Evolutionary conservation across 1,140 invertebrate species (phyloP), one percentile per base, ranked within the genome.

Genomic region (Psilanteris sp.): DNA sequence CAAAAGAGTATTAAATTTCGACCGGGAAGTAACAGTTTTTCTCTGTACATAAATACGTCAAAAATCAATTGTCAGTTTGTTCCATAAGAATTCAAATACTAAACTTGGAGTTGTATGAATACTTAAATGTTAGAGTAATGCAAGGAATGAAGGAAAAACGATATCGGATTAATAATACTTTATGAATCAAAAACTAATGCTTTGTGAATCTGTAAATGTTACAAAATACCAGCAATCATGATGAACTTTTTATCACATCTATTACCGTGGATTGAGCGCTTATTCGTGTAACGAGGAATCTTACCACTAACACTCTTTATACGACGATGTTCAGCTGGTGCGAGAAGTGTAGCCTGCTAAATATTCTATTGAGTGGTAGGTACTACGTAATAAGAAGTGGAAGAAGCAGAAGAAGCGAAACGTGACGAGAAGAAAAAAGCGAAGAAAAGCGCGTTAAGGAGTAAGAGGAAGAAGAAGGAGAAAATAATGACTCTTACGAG

Each of bases 401-500:
- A 70, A 41, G 75, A 59, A 76, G 61, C 29, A 15, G 57, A 70
- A 44, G 68, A 72, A 66, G 70, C 59, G 32, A 57, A 66, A 59
- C 46, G 61, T 31, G 64, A 71, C 34, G 44, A 16, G 9, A 37
- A 44, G 36, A 57, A 62, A 72, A 71, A 34, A 44, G 20, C 13
- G 31, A 67, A 68, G 66, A 59, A 61, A 57, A 64, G 68, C 48
- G 44, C 32, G 44, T 52, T 39, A 78, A 79, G 39, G 67, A 57
- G 66, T 59, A 68, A 73, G 66, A 80, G 72, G 79, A 78, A 77
- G 57, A 79, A 78, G 80, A 80, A 77, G 74, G 81, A 85, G 85
- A 85, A 88, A 87, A 88, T 87, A 88, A 88, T 89, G 87, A 88
- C 83, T 88, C 83, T 88, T 85, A 80, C 81, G 79, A 86, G 85